Conservation (phyloP, 2,113 vertebrate species). For the Casuarius casuarius region DNA sequence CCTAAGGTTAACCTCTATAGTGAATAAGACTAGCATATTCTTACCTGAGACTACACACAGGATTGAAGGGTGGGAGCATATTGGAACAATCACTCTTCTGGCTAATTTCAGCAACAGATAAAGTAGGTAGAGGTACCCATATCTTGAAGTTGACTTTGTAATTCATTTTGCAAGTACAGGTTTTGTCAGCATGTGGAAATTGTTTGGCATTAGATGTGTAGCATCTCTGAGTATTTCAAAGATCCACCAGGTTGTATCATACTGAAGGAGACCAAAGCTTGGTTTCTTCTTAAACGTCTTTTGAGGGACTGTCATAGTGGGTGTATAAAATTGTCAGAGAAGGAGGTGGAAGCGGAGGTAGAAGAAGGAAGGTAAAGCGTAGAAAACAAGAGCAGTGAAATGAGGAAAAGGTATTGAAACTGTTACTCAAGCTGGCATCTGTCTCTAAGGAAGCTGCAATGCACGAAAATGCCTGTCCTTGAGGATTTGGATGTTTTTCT, state of each 20-base stretch:
- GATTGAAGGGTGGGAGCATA: background rate
- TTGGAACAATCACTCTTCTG: background rate
- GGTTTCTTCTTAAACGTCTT: background rate
- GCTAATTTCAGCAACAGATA: background rate
- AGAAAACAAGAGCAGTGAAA: background rate
- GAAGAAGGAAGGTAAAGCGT: background rate
- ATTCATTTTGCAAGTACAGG: background rate
- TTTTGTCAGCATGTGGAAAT: background rate
- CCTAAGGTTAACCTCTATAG: rapidly evolving
- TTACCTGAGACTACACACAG: background rate
- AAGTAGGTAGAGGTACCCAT: background rate
- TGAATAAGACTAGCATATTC: background rate
- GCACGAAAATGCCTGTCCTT: background rate
- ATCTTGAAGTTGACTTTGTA: background rate
- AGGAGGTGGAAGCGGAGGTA: background rate
- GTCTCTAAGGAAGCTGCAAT: background rate
- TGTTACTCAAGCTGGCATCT: background rate
- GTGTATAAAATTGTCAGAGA: background rate
- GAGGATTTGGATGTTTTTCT: background rate
- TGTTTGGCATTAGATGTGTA: background rate
- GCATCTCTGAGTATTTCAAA: background rate
- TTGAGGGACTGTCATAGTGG: background rate
- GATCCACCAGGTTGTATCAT: rapidly evolving
- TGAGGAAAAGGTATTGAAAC: background rate
- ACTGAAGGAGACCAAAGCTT: background rate